phyloP scores from a whole-genome alignment of 2,113 vertebrate genomes.

The Galeopterus variegatus region DNA sequence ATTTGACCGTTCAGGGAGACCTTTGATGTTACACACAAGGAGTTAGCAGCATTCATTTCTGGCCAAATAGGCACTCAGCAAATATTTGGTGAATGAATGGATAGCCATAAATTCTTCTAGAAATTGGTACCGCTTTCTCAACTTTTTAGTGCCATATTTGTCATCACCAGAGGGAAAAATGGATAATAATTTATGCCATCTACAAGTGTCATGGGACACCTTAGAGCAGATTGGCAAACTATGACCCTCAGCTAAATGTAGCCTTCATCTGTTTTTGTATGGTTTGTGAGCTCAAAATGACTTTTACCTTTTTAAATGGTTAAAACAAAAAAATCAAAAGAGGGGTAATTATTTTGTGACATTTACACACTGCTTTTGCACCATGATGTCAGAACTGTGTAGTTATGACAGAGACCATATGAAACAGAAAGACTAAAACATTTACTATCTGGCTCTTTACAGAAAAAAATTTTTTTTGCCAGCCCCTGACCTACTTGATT shows the following conservation, averaged over 20 bases:
- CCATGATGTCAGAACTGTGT: not conserved
- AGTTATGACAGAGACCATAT: not conserved
- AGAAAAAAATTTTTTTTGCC: not conserved
- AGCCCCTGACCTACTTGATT: not conserved
- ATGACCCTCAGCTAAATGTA: not conserved
- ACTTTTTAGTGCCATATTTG: not conserved
- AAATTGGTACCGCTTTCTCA: not conserved
- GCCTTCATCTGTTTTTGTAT: not conserved
- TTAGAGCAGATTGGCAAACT: not conserved
- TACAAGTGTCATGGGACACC: not conserved
- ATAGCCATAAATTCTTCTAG: not conserved
- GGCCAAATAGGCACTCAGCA: not conserved
- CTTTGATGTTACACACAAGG: not conserved
- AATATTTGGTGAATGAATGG: constrained; percentile 32
- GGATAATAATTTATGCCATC: not conserved
- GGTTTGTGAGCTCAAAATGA: not conserved
- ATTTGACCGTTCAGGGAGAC: not conserved
- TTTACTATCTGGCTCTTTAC: constrained; percentile 32
- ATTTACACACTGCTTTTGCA: not conserved
- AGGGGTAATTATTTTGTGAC: not conserved
- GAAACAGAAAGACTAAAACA: constrained; percentile 26
- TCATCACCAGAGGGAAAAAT: not conserved
- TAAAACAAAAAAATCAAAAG: constrained; percentile 52
- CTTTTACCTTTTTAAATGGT: constrained; percentile 33
- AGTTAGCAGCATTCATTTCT: constrained; percentile 21